Evolutionary conservation across 2,888 invertebrate species (phyloP), one percentile per base, ranked within the genome.

Genomic region (Agrotis segetum): DNA sequence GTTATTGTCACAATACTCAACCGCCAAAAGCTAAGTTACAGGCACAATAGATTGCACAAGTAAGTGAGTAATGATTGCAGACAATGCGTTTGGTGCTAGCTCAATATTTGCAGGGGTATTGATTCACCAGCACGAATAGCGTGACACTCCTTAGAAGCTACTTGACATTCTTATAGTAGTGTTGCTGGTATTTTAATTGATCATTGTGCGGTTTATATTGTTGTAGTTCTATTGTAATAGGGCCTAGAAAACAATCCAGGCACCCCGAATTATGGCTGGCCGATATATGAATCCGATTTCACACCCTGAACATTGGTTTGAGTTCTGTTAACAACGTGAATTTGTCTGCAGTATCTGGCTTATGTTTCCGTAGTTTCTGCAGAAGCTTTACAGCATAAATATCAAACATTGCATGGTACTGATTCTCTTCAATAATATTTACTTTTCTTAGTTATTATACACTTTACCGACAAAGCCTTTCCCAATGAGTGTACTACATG

Each of bases 31-130:
- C 67, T 66, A 29, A 55, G 58, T 14, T 63, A 68, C 40, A 55
- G 50, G 64, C 75, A 87, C 87, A 84, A 87, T 82, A 67, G 86
- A 59, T 85, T 87, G 71, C 86, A 78, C 72, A 82, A 83, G 71
- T 60, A 67, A 79, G 74, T 87, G 87, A 87, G 78, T 85, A 86
- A 86, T 71, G 77, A 79, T 69, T 21, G 49, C 66, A 84, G 72
- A 85, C 85, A 85, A 85, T 83, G 77, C 80, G 49, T 75, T 79
- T 24, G 60, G n/a, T 74, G 52, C 78, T 70, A 56, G 72, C 61
- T 52, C 65, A 74, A 71, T 70, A 73, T 70, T 71, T 40, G 79
- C 71, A 47, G 52, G 71, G 69, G 78, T 83, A 85, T 86, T 78
- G 85, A 82, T 82, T 86, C 87, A 79, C 77, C 84, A 75, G 34